Base-by-base conservation (phyloP, 37 sponge, comb jelly and placozoan species). In the Ephydatia muelleri region DNA sequence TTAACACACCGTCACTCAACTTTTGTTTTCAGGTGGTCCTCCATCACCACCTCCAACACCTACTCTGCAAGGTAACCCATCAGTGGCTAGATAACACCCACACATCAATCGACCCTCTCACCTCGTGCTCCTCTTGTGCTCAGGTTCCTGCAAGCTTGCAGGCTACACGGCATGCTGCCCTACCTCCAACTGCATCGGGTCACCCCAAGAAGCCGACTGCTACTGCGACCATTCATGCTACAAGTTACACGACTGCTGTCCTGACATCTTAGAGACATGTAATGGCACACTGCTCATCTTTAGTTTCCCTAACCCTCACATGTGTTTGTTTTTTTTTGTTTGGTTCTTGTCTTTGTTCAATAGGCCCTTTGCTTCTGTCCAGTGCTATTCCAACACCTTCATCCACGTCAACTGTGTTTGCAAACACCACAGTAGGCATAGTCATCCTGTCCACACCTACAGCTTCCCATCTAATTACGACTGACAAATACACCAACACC, bases 81-180 rank as follows among this genome's bases (percentile, higher is more conserved):
- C 1, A 36, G 28, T 34, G n/a, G n/a, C n/a, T n/a, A n/a, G n/a
- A n/a, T n/a, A n/a, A n/a, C n/a, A n/a, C n/a, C n/a, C n/a, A n/a
- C 22, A 32, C 30, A 2, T 30, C 37, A 14, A 67, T 4, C 29
- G 14, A 13, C 28, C 16, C n/a, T 81, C 70, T 40, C 16, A 14
- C 19, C 12, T 21, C 16, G 19, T 1, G 0, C 57, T 14, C 57
- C 19, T 21, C 57, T 57, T 19, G 12, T 1, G 19, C 57, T 16
- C 16, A 86, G 86, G 86, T 33, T 57, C 80, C 34, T 86, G 86
- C 36, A 39, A 11, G 36, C 32, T 34, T 47, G 85, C 86, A 38
- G 84, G 84, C 36, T 84, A 76, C 38, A 65, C 32, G 2, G 21
- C 28, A n/a, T 84, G 84, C 28, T 84, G 84, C 48, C 43, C 27